Base-by-base conservation (phyloP, 2,888 invertebrate genomes). In the Alsophila aescularia region DNA sequence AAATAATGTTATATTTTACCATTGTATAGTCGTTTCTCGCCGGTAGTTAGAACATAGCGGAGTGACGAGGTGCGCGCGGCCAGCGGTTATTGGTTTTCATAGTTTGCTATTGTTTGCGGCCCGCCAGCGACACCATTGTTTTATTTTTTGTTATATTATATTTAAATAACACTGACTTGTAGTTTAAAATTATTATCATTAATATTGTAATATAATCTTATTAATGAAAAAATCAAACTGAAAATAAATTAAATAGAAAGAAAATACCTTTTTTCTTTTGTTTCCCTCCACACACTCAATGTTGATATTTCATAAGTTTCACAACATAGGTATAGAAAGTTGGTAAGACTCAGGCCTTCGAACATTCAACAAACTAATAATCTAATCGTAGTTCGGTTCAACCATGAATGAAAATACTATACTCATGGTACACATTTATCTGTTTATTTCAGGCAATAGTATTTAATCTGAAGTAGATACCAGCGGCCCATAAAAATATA, bases 151-250 rank as follows among this genome's bases (percentile, higher is more conserved):
- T 91, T 90, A 90, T 88, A 91, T 75, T 77, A 75, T 91, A 91
- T 91, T 91, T 91, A 87, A 87, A 86, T 86, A 87, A 88, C 86
- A 90, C 91, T 89, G 86, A 90, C 90, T 89, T 90, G 85, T 91
- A 91, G 90, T 89, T 88, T 90, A 85, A 85, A 87, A 90, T 89
- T 90, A 91, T 91, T 91, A 90, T 89, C 87, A 89, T 90, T 89
- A 90, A 90, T 91, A 91, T 90, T 91, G 91, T 91, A 91, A 90
- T 90, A 91, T 91, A 91, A 91, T 91, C 91, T 89, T 90, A 91
- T 90, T 91, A 90, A 90, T 89, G 87, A 91, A 90, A 87, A 89
- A 91, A 90, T 90, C 87, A 90, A 91, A 89, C 87, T 83, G 88
- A 87, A 87, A 91, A 87, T 89, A 88, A 88, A 87, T 86, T 81